These are phyloP conservation scores for Esox lucius DNA, from an alignment of 2,797 vertebrate genomes.

Conservation along the genomic window DNA sequence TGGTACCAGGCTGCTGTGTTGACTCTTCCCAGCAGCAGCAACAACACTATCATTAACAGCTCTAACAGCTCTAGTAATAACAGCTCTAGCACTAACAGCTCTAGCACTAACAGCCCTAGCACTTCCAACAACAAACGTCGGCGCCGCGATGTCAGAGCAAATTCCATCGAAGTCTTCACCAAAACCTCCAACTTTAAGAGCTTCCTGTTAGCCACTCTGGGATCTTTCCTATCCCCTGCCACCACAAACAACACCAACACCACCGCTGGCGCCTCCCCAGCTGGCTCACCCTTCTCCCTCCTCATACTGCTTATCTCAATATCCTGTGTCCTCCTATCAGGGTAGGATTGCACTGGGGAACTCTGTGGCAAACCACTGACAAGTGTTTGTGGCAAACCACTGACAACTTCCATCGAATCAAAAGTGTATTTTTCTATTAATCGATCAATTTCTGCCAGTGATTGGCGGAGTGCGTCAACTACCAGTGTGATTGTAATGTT, in stretches of 20 bases:
- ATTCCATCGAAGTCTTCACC: conserved; percentile 2
- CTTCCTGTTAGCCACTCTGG: conserved; percentile 1
- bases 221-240: not conserved
- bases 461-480: not conserved
- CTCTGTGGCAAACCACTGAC: not conserved
- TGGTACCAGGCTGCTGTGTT: conserved; percentile 50
- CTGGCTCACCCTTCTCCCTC: not conserved
- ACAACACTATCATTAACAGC: not conserved
- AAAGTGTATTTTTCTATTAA: not conserved
- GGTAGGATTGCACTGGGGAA: not conserved
- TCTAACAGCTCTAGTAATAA: not conserved
- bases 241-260: not conserved
- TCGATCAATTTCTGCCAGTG: not conserved
- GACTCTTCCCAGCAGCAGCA: conserved; percentile 10
- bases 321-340: conserved; percentile 6
- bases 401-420: not conserved
- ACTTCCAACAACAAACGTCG: too few relatives aligned
- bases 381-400: not conserved
- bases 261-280: not conserved
- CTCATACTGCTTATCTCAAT: conserved; percentile 28
- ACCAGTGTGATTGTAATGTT: not conserved
- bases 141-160: too few relatives aligned
- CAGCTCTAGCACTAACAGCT: not conserved
- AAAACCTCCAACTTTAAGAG: not conserved
- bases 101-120: too few relatives aligned